Evolutionary conservation across 1,140 invertebrate genomes (phyloP).

Genomic region (Leptinotarsa undecemlineata): DNA sequence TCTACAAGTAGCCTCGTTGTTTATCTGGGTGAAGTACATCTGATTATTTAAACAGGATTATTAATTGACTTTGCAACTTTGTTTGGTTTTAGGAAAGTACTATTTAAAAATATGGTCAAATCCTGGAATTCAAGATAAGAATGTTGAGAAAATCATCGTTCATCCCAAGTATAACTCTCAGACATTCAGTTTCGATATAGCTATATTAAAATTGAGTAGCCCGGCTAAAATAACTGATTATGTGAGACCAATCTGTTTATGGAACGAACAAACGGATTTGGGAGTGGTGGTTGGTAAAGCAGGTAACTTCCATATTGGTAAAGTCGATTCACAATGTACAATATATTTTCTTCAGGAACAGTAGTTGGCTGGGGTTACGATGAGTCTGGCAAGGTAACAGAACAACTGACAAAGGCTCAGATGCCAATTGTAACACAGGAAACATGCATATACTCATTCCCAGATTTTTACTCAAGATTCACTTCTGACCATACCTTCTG

Average conservation of each 20-base stretch:
- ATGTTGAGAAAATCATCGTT: conserved; percentile 58
- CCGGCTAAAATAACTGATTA: conserved; percentile 56
- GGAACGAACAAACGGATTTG: conserved; percentile 46
- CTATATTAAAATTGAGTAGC: conserved; percentile 62
- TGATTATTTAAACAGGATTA: neutral
- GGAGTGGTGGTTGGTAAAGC: conserved; percentile 41
- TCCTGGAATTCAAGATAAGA: conserved; percentile 50
- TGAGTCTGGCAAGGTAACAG: conserved; percentile 55
- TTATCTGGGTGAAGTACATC: conserved; percentile 43
- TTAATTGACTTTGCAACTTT: neutral
- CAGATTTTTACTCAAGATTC: conserved; percentile 57
- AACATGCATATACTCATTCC: conserved; percentile 57
- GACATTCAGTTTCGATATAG: conserved; percentile 68
- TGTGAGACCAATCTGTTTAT: conserved; percentile 64
- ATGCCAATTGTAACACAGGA: conserved; percentile 58
- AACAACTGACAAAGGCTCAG: conserved; percentile 55
- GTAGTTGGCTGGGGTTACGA: conserved; percentile 59
- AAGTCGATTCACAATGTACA: neutral
- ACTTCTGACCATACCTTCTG: conserved; percentile 58
- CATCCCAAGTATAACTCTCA: conserved; percentile 64
- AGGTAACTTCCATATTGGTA: conserved; percentile 33
- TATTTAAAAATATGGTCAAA: conserved; percentile 50
- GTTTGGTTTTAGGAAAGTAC: conserved; percentile 44
- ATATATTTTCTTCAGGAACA: conserved; percentile 41
- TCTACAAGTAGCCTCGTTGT: conserved; percentile 47